Percentiles rank a stretch among this genome's conserved stretches.
Conservation (phyloP, 2,797 vertebrate genomes). For the Trachurus trachurus region DNA sequence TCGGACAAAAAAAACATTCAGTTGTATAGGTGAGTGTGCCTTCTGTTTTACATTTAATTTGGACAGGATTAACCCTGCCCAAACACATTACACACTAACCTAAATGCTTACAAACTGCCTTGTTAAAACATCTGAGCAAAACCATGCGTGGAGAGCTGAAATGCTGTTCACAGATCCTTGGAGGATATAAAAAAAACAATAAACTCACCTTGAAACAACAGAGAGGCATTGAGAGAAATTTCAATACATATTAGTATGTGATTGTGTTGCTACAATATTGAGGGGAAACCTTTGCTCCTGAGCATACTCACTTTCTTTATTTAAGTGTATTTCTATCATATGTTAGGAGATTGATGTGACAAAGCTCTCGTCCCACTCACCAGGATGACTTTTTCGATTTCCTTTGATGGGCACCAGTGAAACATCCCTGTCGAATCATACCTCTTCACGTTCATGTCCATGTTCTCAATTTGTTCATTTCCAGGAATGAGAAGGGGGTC, state of each 20-base stretch:
- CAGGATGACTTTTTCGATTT: conserved; percentile 99
- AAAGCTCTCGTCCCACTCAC: conserved; percentile 84
- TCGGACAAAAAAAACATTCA: not conserved
- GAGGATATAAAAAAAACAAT: conserved; percentile 60
- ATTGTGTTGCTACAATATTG: conserved; percentile 57
- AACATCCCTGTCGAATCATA: conserved; percentile 99
- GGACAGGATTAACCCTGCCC: not conserved
- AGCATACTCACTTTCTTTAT: conserved; percentile 49
- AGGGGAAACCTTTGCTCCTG: conserved; percentile 56
- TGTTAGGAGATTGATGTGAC: conserved; percentile 11
- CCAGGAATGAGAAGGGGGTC: conserved; percentile 96
- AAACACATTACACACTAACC: conserved; percentile 17
- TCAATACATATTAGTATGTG: conserved; percentile 81
- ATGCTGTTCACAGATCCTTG: conserved; percentile 53
- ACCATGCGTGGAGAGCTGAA: conserved; percentile 65
- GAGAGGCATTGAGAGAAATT: conserved; percentile 84
- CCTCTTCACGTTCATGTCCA: conserved; percentile 98
- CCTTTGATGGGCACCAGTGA: conserved; percentile 98
- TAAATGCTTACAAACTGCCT: conserved; percentile 74
- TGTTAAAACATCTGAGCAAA: conserved; percentile 59
- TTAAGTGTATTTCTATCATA: not conserved
- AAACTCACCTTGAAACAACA: conserved; percentile 86
- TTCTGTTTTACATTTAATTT: not conserved
- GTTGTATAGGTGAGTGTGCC: no score
- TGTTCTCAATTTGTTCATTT: conserved; percentile 98